These are phyloP conservation scores for Apeltes quadracus DNA, from an alignment of 2,113 vertebrate species.

Conservation along the genomic window DNA sequence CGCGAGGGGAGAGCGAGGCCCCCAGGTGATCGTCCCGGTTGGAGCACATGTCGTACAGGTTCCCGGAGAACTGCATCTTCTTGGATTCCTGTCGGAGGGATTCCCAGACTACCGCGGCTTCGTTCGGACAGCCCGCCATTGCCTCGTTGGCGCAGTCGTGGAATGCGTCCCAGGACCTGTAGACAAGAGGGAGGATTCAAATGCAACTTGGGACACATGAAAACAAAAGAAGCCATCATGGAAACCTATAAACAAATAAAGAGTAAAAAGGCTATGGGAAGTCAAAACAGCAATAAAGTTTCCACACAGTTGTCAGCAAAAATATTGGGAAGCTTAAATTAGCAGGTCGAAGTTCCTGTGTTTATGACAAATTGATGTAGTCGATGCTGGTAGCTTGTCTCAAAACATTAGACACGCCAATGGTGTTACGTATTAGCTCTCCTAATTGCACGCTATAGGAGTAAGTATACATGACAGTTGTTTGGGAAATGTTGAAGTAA, in stretches of 20 bases:
- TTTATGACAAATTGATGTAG: background rate
- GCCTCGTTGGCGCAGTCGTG: slow-evolving; percentile 88
- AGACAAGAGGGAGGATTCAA: background rate
- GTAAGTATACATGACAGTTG: too few species aligned
- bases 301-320: background rate
- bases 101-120: slow-evolving; percentile 91
- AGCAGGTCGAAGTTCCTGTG: background rate
- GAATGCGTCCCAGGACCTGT: slow-evolving; percentile 95
- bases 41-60: slow-evolving; percentile 93
- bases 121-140: slow-evolving; percentile 89
- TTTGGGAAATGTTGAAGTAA: background rate
- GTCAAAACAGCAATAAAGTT: background rate
- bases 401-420: too few species aligned
- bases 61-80: slow-evolving; percentile 93
- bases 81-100: slow-evolving; percentile 93
- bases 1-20: slow-evolving; percentile 56
- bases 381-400: background rate
- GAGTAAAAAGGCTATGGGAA: background rate
- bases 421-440: too few species aligned
- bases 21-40: slow-evolving; percentile 72
- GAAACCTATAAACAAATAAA: background rate
- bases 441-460: too few species aligned
- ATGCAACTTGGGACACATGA: background rate
- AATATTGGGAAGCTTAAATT: background rate
- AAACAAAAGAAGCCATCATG: background rate